Conservation (phyloP, 2,888 invertebrate species). For the Agrotis puta region DNA sequence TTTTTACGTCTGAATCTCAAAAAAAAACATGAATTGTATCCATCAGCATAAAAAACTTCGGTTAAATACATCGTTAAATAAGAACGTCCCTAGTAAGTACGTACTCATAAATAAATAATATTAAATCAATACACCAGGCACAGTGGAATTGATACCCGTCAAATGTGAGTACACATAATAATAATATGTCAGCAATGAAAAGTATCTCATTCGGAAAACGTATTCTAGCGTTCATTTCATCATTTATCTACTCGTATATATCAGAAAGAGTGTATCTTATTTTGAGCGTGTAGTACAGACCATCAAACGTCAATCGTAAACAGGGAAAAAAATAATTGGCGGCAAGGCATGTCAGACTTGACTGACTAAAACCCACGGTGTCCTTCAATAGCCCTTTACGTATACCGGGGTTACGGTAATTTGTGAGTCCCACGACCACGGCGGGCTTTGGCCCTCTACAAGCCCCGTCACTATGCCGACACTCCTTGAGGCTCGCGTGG, state of each 20-base stretch:
- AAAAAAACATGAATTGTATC: slow-evolving; percentile 6
- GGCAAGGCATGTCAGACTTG: too few relatives aligned
- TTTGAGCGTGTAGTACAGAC: too few relatives aligned
- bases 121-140: slow-evolving; percentile 37
- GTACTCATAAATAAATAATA: slow-evolving; percentile 34
- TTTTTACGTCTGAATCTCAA: slow-evolving; percentile 30
- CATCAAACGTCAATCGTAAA: too few relatives aligned
- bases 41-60: slow-evolving; percentile 37
- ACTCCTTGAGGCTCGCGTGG: too few relatives aligned
- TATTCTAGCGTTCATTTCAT: slow-evolving; percentile 32
- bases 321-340: too few relatives aligned
- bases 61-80: slow-evolving; percentile 29
- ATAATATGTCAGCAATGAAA: slow-evolving; percentile 39
- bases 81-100: slow-evolving; percentile 13
- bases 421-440: too few relatives aligned
- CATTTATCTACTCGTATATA: neutral
- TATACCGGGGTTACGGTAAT: too few relatives aligned
- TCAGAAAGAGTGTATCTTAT: too few relatives aligned
- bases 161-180: slow-evolving; percentile 36
- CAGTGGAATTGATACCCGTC: slow-evolving; percentile 32
- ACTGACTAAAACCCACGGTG: too few relatives aligned
- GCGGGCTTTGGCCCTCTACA: too few relatives aligned
- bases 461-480: too few relatives aligned
- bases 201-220: slow-evolving; percentile 20
- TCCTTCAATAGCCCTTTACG: too few relatives aligned